Evolutionary conservation across 2,113 vertebrate genomes (phyloP).

Genomic region (Lates calcarifer): DNA sequence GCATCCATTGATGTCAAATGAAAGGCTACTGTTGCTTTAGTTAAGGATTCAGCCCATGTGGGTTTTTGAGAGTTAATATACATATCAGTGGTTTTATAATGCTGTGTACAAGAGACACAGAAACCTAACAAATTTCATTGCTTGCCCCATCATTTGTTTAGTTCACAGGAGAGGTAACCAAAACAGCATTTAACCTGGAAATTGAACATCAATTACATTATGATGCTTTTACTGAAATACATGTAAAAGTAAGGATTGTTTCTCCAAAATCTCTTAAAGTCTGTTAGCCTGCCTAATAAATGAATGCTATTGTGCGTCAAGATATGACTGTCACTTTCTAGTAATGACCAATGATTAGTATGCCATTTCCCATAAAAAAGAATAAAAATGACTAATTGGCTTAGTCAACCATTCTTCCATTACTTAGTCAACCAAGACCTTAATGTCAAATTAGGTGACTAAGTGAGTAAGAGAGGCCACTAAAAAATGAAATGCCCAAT

Average conservation of each 20-base stretch:
- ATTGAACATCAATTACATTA: not conserved
- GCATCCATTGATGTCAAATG: not conserved
- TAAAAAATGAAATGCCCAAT: not conserved
- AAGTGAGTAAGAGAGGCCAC: not conserved
- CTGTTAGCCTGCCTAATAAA: not conserved
- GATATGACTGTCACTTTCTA: constrained; percentile 6
- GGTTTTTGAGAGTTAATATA: not conserved
- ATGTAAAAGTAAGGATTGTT: not conserved
- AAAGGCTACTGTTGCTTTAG: not conserved
- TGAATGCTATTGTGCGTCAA: not conserved
- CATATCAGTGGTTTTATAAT: not conserved
- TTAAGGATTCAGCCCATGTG: not conserved
- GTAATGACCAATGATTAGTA: constrained; percentile 14
- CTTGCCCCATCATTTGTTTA: not conserved
- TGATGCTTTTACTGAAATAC: not conserved
- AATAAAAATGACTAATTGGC: not conserved
- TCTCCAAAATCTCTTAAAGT: not conserved
- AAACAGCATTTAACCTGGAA: not conserved
- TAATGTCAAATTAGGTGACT: not conserved
- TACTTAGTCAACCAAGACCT: not conserved
- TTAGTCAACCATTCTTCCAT: too few species aligned
- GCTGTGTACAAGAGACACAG: too few species aligned
- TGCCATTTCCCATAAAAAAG: not conserved
- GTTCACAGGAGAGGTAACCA: not conserved
- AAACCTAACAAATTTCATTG: not conserved